Conservation (phyloP, 2,113 vertebrate genomes). For the rabbit (Oryctolagus cuniculus) region mOryCun1.1 NC_091437.1:6872501-6873000, state of each 20-base stretch:
- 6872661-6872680: not conserved
- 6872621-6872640: not conserved
- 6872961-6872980: too few relatives aligned
- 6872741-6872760: not conserved
- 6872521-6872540: not conserved
- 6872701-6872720: constrained; percentile 48
- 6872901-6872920: too few relatives aligned
- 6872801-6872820: not conserved
- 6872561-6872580: not conserved
- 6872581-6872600: not conserved
- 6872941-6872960: too few relatives aligned
- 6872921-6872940: too few relatives aligned
- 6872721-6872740: constrained; percentile 37
- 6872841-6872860: not conserved
- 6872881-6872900: too few relatives aligned
- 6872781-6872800: not conserved
- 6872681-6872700: not conserved
- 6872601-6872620: not conserved
- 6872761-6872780: not conserved
- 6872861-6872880: not conserved
- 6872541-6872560: not conserved
- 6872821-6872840: constrained; percentile 30
- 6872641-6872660: not conserved
- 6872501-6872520: not conserved
- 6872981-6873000: too few relatives aligned